Evolutionary conservation across 2,113 vertebrate species (phyloP).

Genomic region (Dermatemys mawii): DNA sequence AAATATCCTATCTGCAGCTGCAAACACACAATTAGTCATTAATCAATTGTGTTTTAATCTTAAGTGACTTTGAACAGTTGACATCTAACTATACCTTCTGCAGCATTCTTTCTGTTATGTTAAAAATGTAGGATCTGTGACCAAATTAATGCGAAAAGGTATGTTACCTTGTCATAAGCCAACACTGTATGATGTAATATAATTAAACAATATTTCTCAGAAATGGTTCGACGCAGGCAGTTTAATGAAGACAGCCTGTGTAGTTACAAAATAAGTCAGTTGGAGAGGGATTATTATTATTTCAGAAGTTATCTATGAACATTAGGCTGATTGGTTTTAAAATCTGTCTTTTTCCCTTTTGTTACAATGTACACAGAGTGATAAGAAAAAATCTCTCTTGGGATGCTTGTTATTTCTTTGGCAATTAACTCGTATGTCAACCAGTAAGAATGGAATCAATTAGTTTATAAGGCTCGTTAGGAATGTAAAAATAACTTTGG

Average conservation of each 20-base stretch:
- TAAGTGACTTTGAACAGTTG: not conserved
- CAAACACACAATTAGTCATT: not conserved
- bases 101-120: not conserved
- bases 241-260: not conserved
- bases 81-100: not conserved
- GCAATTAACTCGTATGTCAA: not conserved
- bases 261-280: not conserved
- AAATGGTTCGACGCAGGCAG: not conserved
- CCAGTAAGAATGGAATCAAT: not conserved
- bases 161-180: not conserved
- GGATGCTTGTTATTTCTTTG: not conserved
- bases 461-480: not conserved
- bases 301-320: not conserved
- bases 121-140: not conserved
- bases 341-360: not conserved
- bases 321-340: not conserved
- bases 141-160: not conserved
- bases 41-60: not conserved
- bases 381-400: not conserved
- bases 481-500: slow-evolving; percentile 15
- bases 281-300: not conserved
- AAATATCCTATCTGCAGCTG: not conserved
- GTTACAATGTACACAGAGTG: not conserved
- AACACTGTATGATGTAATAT: not conserved
- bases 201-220: not conserved